Conservation (phyloP, 2,113 vertebrate genomes). For the Cnemophilus loriae region DNA sequence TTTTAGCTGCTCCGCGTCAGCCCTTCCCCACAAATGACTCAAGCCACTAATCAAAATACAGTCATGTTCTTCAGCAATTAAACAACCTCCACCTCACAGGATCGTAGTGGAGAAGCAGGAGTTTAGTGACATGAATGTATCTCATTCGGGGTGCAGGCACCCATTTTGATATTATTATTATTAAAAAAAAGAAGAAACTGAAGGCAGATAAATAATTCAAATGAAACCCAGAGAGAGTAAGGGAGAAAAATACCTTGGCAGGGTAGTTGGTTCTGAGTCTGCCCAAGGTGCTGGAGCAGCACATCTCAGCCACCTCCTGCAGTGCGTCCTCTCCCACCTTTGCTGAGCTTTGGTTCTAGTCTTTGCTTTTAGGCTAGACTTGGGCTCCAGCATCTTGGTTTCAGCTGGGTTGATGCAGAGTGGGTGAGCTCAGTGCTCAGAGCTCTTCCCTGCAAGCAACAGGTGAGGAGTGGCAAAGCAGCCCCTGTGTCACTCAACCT, state of each 20-base stretch:
- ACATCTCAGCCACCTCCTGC: not conserved
- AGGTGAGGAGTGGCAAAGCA: not conserved
- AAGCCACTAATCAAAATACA: conserved; percentile 48
- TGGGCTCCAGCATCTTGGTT: not conserved
- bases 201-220: not conserved
- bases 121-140: not conserved
- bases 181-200: not conserved
- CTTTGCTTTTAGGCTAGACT: not conserved
- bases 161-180: not conserved
- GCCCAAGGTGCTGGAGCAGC: not conserved
- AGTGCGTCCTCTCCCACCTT: not conserved
- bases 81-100: not conserved
- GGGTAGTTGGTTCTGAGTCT: not conserved
- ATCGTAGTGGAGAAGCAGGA: not conserved
- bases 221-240: not conserved
- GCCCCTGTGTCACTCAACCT: not conserved
- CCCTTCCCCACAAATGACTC: conserved; percentile 52
- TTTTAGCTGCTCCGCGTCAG: conserved; percentile 42
- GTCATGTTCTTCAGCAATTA: conserved; percentile 32
- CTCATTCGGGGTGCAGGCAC: not conserved
- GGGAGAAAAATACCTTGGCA: not conserved
- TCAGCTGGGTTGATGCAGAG: not conserved
- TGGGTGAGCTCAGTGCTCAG: not conserved
- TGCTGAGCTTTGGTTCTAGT: not conserved
- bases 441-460: not conserved